Base-by-base conservation (phyloP, 2,888 invertebrate species). In the Dryobotodes eremita region DNA sequence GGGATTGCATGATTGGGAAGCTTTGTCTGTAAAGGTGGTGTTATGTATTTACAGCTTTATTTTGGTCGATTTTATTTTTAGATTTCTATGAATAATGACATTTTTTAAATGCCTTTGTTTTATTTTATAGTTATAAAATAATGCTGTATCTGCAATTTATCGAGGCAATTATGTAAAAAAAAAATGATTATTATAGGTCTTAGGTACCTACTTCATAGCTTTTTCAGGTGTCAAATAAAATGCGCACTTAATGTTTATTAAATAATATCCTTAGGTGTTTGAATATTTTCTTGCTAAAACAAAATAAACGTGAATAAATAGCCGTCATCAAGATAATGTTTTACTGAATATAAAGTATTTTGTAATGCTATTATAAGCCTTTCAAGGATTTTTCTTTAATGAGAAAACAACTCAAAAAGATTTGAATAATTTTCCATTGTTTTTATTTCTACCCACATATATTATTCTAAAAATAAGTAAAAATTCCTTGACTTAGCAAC, bases 1-100 rank as follows among this genome's bases (percentile, higher is more conserved):
- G 42, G 36, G 57, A 57, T 53, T 31, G 89, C 89, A 87, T 91
- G 91, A 86, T 88, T 1, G 84, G 85, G 79, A 66, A 79, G 71
- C 79, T 80, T 87, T 81, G 80, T 80, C 46, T 68, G 13, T 20
- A 50, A 23, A 50, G 36, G 36, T 13, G 13, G 66, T 46, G 1
- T 23, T 68, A 48, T 46, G 69, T 5, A 50, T n/a, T n/a, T 48
- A 11, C 42, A 42, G 65, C 64, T 77, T 78, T 83, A 68, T 77
- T 55, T 83, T 62, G 6, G 7, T 20, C 6, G n/a, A 59, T 55
- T 73, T 48, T 70, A 61, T 78, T 50, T 81, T 77, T 55, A 57
- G 65, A 36, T 53, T 48, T 65, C 11, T 83, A 77, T 36, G 31
- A 74, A 5, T 82, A 59, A 1, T 15, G 7, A 1, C 1, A 15